A percentile compares a stretch with the other conserved stretches of the same genome.
phyloP scores from a whole-genome alignment of 1,140 invertebrate species.

The Scaptomyza pallida region DNA sequence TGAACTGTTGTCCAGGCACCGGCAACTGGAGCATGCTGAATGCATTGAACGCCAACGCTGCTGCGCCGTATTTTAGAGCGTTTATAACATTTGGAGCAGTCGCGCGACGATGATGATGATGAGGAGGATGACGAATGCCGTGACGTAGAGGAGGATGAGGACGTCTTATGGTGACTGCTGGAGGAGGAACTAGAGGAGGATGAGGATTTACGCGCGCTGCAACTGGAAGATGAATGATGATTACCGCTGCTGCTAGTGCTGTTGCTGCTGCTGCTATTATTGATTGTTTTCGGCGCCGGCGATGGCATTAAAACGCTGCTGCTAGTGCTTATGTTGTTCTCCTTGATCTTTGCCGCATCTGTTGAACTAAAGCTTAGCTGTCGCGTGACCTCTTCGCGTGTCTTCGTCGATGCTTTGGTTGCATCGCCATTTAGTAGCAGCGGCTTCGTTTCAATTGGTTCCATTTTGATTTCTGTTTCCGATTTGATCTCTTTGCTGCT shows the following conservation, averaged over 20 bases:
- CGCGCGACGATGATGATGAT: slow-evolving; percentile 74
- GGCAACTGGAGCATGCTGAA: slow-evolving; percentile 58
- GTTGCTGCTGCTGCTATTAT: slow-evolving; percentile 26
- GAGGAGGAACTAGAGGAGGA: slow-evolving; percentile 55
- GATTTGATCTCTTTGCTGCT: slow-evolving; percentile 53
- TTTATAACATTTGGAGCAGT: slow-evolving; percentile 87
- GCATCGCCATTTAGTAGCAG: slow-evolving; percentile 53
- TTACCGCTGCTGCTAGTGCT: slow-evolving; percentile 42
- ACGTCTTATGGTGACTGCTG: slow-evolving; percentile 62
- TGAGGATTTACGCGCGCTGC: slow-evolving; percentile 56
- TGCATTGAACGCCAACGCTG: slow-evolving; percentile 87
- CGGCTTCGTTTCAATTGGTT: slow-evolving; percentile 41
- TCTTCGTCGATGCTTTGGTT: slow-evolving; percentile 48
- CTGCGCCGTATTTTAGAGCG: slow-evolving; percentile 87
- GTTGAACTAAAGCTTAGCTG: slow-evolving; percentile 62
- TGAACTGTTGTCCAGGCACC: slow-evolving; percentile 70
- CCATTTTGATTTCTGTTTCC: slow-evolving; percentile 67
- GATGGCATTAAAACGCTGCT: slow-evolving; percentile 69
- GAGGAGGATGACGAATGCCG: slow-evolving; percentile 66
- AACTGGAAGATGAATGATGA: slow-evolving; percentile 64
- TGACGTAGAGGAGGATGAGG: slow-evolving; percentile 54
- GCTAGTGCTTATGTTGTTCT: slow-evolving; percentile 26
- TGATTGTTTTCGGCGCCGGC: slow-evolving; percentile 59
- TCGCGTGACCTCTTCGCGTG: slow-evolving; percentile 73
- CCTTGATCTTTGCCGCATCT: slow-evolving; percentile 31